A percentile compares a stretch with the other conserved stretches of the same genome.
These are phyloP conservation scores for Lithobates pipiens DNA, from an alignment of 2,797 vertebrate genomes.

Conservation along the genomic window DNA sequence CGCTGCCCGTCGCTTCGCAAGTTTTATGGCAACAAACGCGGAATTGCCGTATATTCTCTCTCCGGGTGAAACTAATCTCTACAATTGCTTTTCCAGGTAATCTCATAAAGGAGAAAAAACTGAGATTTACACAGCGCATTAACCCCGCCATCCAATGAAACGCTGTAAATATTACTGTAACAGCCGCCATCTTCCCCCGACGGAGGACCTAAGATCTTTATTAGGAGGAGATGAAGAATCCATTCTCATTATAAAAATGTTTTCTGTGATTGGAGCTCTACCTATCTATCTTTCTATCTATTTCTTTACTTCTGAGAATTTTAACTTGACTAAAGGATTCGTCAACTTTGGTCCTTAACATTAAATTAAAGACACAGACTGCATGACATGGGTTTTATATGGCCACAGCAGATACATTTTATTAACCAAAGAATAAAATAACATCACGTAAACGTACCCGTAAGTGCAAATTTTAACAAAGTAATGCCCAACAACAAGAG, in stretches of 20 bases:
- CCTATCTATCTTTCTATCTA: no score
- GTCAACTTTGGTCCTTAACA: no score
- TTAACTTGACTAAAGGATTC: no score
- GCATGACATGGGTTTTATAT: no score
- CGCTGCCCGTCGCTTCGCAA: background rate
- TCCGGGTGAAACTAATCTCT: constrained; percentile 21
- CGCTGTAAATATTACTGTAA: constrained; percentile 29
- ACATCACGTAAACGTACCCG: no score
- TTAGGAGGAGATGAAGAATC: constrained; percentile 12
- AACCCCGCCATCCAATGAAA: constrained; percentile 13
- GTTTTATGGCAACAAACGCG: constrained; percentile 13
- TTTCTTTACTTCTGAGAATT: no score
- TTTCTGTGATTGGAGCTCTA: no score
- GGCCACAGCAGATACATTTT: no score
- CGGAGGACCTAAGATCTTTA: background rate
- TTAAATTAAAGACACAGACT: no score
- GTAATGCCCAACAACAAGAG: no score
- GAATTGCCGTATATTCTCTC: background rate
- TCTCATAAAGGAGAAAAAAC: constrained; percentile 37
- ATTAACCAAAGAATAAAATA: no score
- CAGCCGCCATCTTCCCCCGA: constrained; percentile 7
- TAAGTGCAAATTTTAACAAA: no score
- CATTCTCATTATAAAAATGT: background rate
- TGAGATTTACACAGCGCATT: constrained; percentile 27
- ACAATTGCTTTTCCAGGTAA: constrained; percentile 36